phyloP scores from a whole-genome alignment of 2,888 invertebrate species.

The Thera obeliscata region DNA sequence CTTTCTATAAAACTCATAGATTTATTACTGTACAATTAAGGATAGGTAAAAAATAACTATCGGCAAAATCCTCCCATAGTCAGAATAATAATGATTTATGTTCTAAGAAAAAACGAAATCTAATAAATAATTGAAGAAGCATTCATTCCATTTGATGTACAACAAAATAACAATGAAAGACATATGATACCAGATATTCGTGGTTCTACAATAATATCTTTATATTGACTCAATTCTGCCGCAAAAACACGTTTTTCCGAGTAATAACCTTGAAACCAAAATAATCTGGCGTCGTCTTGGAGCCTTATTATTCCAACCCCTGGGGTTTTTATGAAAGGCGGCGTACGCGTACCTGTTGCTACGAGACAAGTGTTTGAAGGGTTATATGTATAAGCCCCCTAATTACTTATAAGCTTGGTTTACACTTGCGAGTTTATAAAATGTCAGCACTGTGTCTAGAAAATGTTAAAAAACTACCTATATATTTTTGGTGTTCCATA shows the following conservation, averaged over 20 bases:
- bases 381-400: neutral
- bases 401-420: neutral
- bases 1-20: too few species aligned
- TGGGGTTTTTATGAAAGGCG: conserved; percentile 12
- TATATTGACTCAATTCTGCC: conserved; percentile 9
- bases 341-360: conserved; percentile 21
- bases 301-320: conserved; percentile 9
- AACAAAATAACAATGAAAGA: conserved; percentile 7
- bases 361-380: conserved; percentile 8
- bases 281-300: conserved; percentile 15
- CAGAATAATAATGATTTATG: too few species aligned
- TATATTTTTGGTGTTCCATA: too few species aligned
- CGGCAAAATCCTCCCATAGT: too few species aligned
- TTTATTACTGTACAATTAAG: too few species aligned
- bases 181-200: neutral
- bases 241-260: conserved; percentile 6
- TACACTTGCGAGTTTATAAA: too few species aligned
- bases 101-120: neutral
- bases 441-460: too few species aligned
- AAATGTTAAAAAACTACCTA: too few species aligned
- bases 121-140: neutral
- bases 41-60: too few species aligned
- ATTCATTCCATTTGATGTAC: neutral
- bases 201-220: conserved; percentile 4
- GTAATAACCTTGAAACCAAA: conserved; percentile 13